phyloP scores from a whole-genome alignment of 2,888 invertebrate species.

The Nezara viridula region DNA sequence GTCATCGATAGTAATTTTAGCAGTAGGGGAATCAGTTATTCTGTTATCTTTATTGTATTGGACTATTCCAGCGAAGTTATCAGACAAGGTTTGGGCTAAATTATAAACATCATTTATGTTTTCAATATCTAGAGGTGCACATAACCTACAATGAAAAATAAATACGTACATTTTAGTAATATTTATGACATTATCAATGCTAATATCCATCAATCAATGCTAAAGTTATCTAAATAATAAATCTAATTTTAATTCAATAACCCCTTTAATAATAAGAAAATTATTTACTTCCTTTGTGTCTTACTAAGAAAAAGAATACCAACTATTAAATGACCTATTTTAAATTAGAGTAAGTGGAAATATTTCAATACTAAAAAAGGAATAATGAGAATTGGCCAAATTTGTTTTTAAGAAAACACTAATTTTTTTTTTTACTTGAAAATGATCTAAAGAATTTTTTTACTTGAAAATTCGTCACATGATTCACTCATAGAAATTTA shows the following conservation, averaged over 20 bases:
- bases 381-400: no score
- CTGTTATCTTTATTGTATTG: slow-evolving; percentile 96
- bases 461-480: no score
- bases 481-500: no score
- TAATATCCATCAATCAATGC: no score
- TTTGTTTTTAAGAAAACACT: no score
- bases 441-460: no score
- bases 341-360: no score
- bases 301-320: no score
- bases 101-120: slow-evolving; percentile 80
- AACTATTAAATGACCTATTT: no score
- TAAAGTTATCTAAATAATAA: not conserved
- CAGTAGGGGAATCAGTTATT: slow-evolving; percentile 71
- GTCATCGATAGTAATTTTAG: slow-evolving; percentile 84
- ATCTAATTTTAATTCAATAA: not conserved
- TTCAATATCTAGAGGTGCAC: slow-evolving; percentile 78
- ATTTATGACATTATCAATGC: not conserved
- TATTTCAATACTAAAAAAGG: no score
- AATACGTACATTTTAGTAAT: not conserved
- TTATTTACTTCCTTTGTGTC: no score
- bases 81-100: slow-evolving; percentile 85
- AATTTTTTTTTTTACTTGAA: no score
- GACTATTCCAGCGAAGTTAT: slow-evolving; percentile 90
- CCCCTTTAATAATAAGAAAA: not conserved
- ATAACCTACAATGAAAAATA: slow-evolving; percentile 74